Percentiles rank a stretch among this genome's conserved stretches.
These are phyloP conservation scores for Nibea coibor DNA, from an alignment of 2,113 vertebrate genomes.

Conservation along the genomic window DNA sequence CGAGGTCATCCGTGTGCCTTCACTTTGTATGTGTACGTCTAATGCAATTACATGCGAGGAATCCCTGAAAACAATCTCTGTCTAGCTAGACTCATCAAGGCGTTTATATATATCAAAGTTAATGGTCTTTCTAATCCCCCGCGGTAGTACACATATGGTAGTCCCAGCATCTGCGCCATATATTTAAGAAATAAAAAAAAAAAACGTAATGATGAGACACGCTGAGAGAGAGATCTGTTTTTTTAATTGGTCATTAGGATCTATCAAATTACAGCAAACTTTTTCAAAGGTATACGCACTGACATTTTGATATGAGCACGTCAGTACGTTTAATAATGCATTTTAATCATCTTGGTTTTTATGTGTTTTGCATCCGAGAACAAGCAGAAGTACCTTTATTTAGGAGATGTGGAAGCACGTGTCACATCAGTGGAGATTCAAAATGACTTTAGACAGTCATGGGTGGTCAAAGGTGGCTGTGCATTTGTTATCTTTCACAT, in stretches of 20 bases:
- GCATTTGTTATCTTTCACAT: too few relatives aligned
- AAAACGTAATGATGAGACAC: too few relatives aligned
- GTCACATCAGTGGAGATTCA: background rate
- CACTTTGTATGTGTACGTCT: conserved; percentile 32
- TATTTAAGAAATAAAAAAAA: background rate
- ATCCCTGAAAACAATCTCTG: conserved; percentile 17
- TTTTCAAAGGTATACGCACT: background rate
- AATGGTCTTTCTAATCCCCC: background rate
- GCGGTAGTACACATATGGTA: background rate
- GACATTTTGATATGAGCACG: background rate
- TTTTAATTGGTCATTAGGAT: too few relatives aligned
- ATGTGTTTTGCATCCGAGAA: background rate
- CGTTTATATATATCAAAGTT: conserved; percentile 11
- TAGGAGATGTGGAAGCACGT: background rate
- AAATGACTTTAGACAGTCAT: background rate
- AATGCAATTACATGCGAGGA: conserved; percentile 8
- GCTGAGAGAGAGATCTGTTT: too few relatives aligned
- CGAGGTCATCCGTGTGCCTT: conserved; percentile 1
- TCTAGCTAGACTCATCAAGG: conserved; percentile 23
- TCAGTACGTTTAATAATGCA: background rate
- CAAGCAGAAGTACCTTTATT: background rate
- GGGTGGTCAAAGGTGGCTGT: too few relatives aligned
- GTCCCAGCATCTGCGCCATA: background rate
- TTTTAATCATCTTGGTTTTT: background rate
- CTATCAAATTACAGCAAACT: too few relatives aligned